Base-by-base conservation (phyloP, 2,113 vertebrate species). In the Lasiurus cinereus region DNA sequence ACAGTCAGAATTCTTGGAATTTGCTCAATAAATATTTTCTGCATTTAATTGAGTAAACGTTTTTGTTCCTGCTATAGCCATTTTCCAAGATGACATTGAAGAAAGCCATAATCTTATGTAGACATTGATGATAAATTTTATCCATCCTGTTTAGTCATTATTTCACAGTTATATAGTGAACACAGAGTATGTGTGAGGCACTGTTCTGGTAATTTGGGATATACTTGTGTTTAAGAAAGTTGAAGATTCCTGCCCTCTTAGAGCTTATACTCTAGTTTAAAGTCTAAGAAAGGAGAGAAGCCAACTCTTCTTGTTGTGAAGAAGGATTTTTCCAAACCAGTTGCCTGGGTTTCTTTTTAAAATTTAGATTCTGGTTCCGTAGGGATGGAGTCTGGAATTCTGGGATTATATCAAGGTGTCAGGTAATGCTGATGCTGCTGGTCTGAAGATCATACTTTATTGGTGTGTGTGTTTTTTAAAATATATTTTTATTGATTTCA, bases 11-110 rank as follows among this genome's bases (percentile, higher is more conserved):
- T 96, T 96, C 74, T 95, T 95, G 56, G 83, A 95, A 91, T 89
- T 94, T 94, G 39, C 78, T 97, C 93, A 91, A 84, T 93, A 95
- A 96, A 86, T 96, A 93, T 93, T 96, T 95, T 95, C 31, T 86
- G 16, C 36, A 59, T 96, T 96, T 93, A 91, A 83, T n/a, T 80
- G 73, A 80, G 56, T 79, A 89, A 70, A 76, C 5, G 19, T 29
- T 91, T 92, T 77, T 88, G 48, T 59, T 91, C 46, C 62, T 91
- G 5, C 39, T 87, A 1, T 64, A 94, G 74, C 89, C 50, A n/a
- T 94, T 69, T 96, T 62, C 43, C 50, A 76, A 66, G 66, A 39
- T 80, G 21, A 22, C 39, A 36, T 27, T 62, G 50, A 64, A 48
- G 11, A 70, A 69, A 94, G 31, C 54, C 54, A 19, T 5, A 24